Evolutionary conservation across 2,888 invertebrate genomes (phyloP).

Genomic region (Polydrusus cervinus): DNA sequence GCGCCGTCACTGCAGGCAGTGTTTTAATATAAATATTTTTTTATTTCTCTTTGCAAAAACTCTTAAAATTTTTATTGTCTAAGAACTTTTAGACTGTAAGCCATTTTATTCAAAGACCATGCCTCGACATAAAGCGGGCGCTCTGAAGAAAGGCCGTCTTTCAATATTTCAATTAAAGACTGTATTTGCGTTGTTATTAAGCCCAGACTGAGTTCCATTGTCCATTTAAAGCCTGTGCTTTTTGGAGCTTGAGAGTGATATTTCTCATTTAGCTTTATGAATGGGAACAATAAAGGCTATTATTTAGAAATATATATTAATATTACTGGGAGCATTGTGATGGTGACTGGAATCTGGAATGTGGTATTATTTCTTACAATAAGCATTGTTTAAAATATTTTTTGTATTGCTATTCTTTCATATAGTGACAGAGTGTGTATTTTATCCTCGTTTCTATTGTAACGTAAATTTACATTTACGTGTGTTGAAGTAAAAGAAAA

Average conservation of each 20-base stretch:
- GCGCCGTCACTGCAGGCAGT: too few species aligned
- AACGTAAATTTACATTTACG: too few species aligned
- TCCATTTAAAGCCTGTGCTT: conserved; percentile 48
- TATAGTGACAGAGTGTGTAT: too few species aligned
- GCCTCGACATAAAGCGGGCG: conserved; percentile 12
- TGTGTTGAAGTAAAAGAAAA: too few species aligned
- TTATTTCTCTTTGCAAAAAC: too few species aligned
- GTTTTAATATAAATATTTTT: too few species aligned
- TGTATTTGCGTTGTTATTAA: conserved; percentile 49
- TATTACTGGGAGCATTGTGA: conserved; percentile 34
- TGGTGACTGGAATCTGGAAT: conserved; percentile 10
- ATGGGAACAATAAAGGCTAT: conserved; percentile 49
- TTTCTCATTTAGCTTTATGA: conserved; percentile 53
- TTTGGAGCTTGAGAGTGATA: conserved; percentile 53
- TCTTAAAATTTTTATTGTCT: too few species aligned
- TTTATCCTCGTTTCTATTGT: too few species aligned
- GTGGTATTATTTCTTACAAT: conserved; percentile 5
- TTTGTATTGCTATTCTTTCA: background rate
- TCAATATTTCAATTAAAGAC: conserved; percentile 52
- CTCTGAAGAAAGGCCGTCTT: conserved; percentile 37
- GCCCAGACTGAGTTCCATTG: conserved; percentile 51
- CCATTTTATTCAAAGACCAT: conserved; percentile 14
- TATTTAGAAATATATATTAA: conserved; percentile 52
- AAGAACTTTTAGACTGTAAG: too few species aligned
- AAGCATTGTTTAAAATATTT: background rate